Evolutionary conservation across 2,113 vertebrate genomes (phyloP).

Genomic region (Setophaga kirtlandii): DNA sequence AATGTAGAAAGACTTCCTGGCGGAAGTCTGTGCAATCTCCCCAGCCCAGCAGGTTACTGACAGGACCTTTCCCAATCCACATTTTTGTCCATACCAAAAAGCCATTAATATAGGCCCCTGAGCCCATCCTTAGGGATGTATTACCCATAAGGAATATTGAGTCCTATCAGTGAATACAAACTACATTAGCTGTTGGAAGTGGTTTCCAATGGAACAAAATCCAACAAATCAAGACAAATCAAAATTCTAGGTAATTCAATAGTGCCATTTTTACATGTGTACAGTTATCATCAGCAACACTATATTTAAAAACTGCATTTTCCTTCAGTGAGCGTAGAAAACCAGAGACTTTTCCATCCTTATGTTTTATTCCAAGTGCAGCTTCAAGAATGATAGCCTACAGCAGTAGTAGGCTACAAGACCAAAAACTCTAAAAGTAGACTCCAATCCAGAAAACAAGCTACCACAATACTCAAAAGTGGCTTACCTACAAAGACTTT

Average conservation of each 20-base stretch:
- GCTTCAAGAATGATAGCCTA: neutral
- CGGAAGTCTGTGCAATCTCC: neutral
- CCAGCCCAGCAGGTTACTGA: rapidly evolving
- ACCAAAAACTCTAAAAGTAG: neutral
- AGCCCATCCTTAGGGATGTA: neutral
- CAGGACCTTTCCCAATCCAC: neutral
- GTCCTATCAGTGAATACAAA: neutral
- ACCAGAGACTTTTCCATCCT: neutral
- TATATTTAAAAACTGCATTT: neutral
- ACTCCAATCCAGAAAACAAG: neutral
- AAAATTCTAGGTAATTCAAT: neutral
- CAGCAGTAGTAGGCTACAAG: neutral
- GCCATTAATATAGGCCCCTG: rapidly evolving
- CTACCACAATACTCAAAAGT: neutral
- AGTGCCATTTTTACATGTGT: neutral
- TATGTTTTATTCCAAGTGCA: neutral
- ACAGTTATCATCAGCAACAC: neutral
- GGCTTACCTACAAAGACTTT: neutral
- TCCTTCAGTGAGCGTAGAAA: neutral
- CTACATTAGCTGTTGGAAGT: neutral
- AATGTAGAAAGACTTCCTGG: neutral
- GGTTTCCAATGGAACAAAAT: neutral
- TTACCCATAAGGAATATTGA: rapidly evolving
- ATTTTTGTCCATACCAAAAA: neutral
- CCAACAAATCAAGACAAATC: neutral